Conservation (phyloP, 2,113 vertebrate species). For the Gila orcuttii region DNA sequence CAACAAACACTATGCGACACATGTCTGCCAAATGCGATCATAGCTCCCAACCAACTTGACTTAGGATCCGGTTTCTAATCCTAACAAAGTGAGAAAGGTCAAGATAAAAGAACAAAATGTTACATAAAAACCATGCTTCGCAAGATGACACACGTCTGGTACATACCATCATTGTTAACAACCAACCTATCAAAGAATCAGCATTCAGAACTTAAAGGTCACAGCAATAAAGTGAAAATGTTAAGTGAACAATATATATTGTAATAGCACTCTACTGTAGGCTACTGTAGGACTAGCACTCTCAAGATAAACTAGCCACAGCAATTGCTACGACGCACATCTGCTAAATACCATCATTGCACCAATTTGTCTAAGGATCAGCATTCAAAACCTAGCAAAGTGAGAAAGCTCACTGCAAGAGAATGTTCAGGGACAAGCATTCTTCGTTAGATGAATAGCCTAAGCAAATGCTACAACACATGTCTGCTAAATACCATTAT, state of each 20-base stretch:
- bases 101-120: neutral
- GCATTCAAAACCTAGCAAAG: neutral
- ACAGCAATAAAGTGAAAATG: conserved; percentile 1
- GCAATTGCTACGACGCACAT: conserved; percentile 14
- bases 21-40: conserved; percentile 63
- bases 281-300: neutral
- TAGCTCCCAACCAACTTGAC: conserved; percentile 31
- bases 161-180: neutral
- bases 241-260: conserved; percentile 1
- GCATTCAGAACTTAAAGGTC: neutral
- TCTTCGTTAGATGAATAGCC: neutral
- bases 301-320: neutral
- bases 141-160: neutral
- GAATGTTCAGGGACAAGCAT: neutral
- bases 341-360: conserved; percentile 62
- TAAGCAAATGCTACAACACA: neutral
- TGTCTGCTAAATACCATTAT: neutral
- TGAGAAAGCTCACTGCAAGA: neutral
- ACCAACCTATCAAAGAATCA: neutral
- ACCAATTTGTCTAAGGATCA: conserved; percentile 21
- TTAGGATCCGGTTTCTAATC: neutral
- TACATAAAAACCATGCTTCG: neutral
- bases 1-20: conserved; percentile 7
- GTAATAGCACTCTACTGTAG: too few relatives aligned
- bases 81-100: conserved; percentile 1